These are phyloP conservation scores for Plecturocebus donacophilus DNA, from an alignment of 2,113 vertebrate species.

Conservation along the genomic window DNA sequence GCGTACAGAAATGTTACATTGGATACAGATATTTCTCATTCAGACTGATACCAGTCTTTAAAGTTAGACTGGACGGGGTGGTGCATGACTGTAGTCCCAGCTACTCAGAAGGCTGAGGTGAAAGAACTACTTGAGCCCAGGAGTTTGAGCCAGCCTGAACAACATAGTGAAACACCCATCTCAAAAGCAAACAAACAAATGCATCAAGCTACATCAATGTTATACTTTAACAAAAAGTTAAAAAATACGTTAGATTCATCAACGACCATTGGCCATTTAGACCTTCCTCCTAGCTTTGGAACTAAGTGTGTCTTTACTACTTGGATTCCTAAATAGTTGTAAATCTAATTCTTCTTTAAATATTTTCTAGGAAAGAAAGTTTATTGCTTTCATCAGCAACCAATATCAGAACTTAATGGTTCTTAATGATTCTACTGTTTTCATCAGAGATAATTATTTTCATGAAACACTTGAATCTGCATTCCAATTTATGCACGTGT, in stretches of 20 bases:
- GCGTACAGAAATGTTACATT: background rate
- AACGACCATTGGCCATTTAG: background rate
- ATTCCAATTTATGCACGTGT: background rate
- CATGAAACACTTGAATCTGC: background rate
- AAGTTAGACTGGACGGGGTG: background rate
- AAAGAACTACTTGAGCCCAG: background rate
- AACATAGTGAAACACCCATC: background rate
- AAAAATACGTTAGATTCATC: background rate
- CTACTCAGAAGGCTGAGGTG: background rate
- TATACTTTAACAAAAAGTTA: background rate
- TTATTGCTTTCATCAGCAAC: background rate
- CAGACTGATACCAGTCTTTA: background rate
- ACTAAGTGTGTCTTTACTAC: background rate
- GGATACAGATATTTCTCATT: background rate
- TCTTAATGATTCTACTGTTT: background rate
- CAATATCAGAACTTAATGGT: background rate
- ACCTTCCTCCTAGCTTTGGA: background rate
- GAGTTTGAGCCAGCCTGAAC: background rate
- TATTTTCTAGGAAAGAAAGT: background rate
- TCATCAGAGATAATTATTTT: constrained; percentile 15
- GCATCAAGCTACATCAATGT: background rate
- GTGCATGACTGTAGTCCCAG: background rate
- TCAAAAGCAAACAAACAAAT: background rate
- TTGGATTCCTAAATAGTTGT: background rate
- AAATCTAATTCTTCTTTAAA: background rate